Percentiles rank a stretch among this genome's conserved stretches.
Evolutionary conservation across 2,888 invertebrate species (phyloP).

Genomic region (Lamellibrachia satsuma): DNA sequence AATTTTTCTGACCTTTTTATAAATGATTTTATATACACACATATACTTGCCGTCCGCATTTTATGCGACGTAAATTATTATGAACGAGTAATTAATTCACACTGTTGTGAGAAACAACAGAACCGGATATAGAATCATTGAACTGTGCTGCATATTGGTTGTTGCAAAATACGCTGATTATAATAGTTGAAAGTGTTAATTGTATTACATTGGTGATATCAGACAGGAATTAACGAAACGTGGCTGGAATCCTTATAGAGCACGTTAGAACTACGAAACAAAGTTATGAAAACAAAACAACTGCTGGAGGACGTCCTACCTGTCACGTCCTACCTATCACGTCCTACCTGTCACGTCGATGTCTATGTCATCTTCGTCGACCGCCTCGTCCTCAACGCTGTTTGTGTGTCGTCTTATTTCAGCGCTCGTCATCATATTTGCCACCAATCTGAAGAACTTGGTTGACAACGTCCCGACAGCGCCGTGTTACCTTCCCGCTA

Average conservation of each 20-base stretch:
- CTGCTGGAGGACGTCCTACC: not conserved
- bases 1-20: not conserved
- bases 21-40: not conserved
- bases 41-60: not conserved
- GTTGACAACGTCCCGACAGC: not conserved
- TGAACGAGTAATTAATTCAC: not conserved
- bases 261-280: too few relatives aligned
- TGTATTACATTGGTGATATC: not conserved
- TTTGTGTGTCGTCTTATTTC: constrained; percentile 1
- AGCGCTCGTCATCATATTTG: constrained; percentile 1
- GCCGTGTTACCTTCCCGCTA: not conserved
- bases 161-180: not conserved
- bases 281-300: too few relatives aligned
- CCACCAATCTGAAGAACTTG: not conserved
- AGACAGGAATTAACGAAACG: too few relatives aligned
- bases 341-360: not conserved
- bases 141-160: not conserved
- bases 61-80: not conserved
- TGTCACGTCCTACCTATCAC: not conserved
- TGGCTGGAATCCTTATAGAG: too few relatives aligned
- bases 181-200: not conserved
- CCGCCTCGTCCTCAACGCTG: constrained; percentile 7
- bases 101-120: not conserved
- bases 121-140: not conserved
- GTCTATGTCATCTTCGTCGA: constrained; percentile 10